A percentile compares a stretch with the other conserved stretches of the same genome.
Evolutionary conservation across 2,113 vertebrate species (phyloP).

Genomic region (Aramus guarauna): DNA sequence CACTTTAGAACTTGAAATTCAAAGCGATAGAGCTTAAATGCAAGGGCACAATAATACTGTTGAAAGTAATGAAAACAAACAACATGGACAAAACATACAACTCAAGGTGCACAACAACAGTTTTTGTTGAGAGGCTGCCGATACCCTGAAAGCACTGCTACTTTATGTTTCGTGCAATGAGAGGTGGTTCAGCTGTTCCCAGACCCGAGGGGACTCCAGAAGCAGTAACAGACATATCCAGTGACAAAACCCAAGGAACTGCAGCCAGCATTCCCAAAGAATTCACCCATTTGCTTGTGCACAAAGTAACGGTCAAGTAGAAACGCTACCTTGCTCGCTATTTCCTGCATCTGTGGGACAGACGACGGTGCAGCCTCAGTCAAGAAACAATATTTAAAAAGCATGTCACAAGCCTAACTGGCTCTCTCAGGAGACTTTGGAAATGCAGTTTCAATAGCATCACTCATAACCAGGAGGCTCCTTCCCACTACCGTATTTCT

Average conservation of each 20-base stretch:
- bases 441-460: background rate
- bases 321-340: fast-evolving
- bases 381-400: background rate
- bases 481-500: background rate
- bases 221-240: background rate
- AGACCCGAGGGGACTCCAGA: background rate
- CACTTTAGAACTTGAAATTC: background rate
- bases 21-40: background rate
- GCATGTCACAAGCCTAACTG: background rate
- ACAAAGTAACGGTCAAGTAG: background rate
- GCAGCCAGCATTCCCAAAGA: fast-evolving
- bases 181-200: background rate
- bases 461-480: background rate
- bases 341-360: fast-evolving
- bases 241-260: background rate
- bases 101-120: background rate
- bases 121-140: background rate
- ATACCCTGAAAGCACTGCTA: background rate
- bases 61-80: background rate
- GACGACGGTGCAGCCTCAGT: background rate
- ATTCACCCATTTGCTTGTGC: background rate
- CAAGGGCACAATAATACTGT: background rate
- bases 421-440: background rate
- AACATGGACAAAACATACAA: background rate
- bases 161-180: background rate